Evolutionary conservation across 1,140 invertebrate species (phyloP).

Genomic region (Cheumatopsyche charites): DNA sequence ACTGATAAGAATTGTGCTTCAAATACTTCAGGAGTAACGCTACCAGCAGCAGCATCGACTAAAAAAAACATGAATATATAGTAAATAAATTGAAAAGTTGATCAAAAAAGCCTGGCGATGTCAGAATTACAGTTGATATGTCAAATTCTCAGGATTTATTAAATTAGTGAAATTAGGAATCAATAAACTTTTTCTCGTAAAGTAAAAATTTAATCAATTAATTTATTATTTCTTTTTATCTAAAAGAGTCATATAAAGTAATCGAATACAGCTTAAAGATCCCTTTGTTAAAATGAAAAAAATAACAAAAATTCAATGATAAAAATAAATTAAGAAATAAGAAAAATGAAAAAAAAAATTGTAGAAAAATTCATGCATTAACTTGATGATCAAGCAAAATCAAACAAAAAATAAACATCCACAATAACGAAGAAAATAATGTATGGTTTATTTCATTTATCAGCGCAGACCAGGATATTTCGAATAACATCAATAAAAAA

Average conservation of each 20-base stretch:
- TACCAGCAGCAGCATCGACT: conserved; percentile 72
- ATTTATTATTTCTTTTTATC: too few species aligned
- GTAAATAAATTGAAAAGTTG: too few species aligned
- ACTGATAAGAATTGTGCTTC: conserved; percentile 84
- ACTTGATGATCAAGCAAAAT: neutral
- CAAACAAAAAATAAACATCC: neutral
- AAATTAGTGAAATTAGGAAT: too few species aligned
- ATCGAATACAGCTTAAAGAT: too few species aligned
- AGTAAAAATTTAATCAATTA: too few species aligned
- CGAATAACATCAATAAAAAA: neutral
- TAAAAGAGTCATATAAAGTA: too few species aligned
- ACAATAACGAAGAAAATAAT: neutral
- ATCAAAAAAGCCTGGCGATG: too few species aligned
- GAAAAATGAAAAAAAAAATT: neutral
- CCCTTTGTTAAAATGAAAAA: too few species aligned
- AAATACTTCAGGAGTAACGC: conserved; percentile 88
- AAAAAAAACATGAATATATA: conserved; percentile 3
- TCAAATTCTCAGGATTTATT: too few species aligned
- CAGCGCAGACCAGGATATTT: conserved; percentile 2
- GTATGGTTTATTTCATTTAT: neutral
- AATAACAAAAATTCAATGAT: neutral
- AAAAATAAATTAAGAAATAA: neutral
- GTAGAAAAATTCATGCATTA: neutral
- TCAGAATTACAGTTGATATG: too few species aligned
- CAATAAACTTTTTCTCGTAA: too few species aligned